Base-by-base conservation (phyloP, 1,140 invertebrate species). In the Eriocheir sinensis region DNA sequence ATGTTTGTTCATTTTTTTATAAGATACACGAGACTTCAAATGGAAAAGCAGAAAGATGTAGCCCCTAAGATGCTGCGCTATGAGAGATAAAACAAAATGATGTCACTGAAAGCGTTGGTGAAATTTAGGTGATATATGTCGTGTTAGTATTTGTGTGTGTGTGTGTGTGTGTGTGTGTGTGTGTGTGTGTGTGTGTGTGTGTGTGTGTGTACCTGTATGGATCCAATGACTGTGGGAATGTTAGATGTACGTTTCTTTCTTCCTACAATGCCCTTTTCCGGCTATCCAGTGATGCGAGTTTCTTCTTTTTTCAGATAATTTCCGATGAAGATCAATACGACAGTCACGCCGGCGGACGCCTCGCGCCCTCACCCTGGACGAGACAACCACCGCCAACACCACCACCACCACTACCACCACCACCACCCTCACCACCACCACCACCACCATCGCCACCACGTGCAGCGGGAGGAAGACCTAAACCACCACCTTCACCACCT, bases 241-340 rank as follows among this genome's bases (percentile, higher is more conserved):
- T 15, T 15, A 15, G 60, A 72, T n/a, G 41, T 41, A 36, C n/a
- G 30, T 38, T 15, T 27, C n/a, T 32, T 0, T 44, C 15, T 60
- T 90, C 12, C 30, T 9, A 72, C 72, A 30, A 38, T n/a, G 32
- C 34, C 36, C 3, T 40, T 85, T 40, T 36, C 3, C n/a, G 48
- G 21, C 12, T 1, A 44, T 36, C 21, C n/a, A 90, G 3, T 17
- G 36, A 79, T 79, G 79, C 12, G 38, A 36, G 41, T 89, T 21
- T 90, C 30, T 81, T 83, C 81, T 34, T 30, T 17, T 94, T 81
- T 1, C 93, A 94, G 93, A 90, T 60, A n/a, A 48, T 60, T 48
- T 90, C 40, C 72, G 60, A 94, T 94, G 93, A 91, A 79, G 93
- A 90, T 36, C 93, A 90, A 44, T 32, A 94, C 88, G 17, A 40